phyloP scores from a whole-genome alignment of 2,888 invertebrate genomes.

The Metalampra italica region DNA sequence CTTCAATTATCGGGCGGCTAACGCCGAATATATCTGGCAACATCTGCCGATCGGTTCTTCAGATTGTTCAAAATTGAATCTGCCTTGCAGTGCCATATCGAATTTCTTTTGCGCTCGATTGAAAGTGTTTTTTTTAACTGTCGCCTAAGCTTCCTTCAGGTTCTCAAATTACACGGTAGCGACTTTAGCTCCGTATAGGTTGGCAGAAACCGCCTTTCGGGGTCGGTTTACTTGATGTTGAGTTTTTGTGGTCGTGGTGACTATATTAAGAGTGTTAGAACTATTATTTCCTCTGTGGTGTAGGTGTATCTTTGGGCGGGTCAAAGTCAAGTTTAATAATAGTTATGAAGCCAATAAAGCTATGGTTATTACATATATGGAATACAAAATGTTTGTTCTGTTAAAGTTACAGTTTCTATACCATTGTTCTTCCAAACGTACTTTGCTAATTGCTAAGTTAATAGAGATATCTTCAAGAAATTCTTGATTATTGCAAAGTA shows the following conservation, averaged over 20 bases:
- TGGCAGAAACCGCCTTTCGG: conserved; percentile 50
- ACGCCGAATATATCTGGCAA: conserved; percentile 57
- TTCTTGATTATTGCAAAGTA: too few species aligned
- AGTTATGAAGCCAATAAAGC: conserved; percentile 12
- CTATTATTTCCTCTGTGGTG: too few species aligned
- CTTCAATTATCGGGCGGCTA: conserved; percentile 41
- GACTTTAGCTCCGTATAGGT: conserved; percentile 48
- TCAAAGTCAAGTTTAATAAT: conserved; percentile 42
- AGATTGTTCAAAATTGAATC: conserved; percentile 76
- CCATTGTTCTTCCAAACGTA: too few species aligned
- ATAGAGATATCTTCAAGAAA: too few species aligned
- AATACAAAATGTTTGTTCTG: background rate
- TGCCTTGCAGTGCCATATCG: conserved; percentile 65
- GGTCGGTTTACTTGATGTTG: conserved; percentile 45
- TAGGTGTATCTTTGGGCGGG: conserved; percentile 58
- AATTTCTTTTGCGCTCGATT: conserved; percentile 71
- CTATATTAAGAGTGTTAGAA: conserved; percentile 46
- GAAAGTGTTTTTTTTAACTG: conserved; percentile 61
- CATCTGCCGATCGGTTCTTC: conserved; percentile 65
- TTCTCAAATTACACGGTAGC: conserved; percentile 73
- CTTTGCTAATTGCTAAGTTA: too few species aligned
- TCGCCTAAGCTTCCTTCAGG: conserved; percentile 68
- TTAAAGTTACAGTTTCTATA: too few species aligned
- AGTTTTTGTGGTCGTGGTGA: conserved; percentile 37
- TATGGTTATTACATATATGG: conserved; percentile 2